Evolutionary conservation across 2,113 vertebrate species (phyloP).

Genomic region (Cynocephalus volans): DNA sequence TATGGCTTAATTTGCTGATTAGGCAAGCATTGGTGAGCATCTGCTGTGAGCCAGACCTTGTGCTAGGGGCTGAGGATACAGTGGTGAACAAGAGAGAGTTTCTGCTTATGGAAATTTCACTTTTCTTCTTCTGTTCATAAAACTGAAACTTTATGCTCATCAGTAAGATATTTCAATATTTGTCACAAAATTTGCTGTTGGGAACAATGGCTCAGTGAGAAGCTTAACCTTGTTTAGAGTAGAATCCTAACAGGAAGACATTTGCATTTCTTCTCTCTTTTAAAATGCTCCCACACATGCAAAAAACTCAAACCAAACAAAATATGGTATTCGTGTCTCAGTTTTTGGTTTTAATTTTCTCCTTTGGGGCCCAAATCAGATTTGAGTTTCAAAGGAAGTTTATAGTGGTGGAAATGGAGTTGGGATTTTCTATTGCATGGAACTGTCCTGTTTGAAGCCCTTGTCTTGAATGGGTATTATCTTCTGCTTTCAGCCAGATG

Average conservation of each 20-base stretch:
- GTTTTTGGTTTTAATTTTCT: slow-evolving; percentile 74
- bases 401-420: neutral
- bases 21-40: neutral
- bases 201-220: neutral
- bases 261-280: slow-evolving; percentile 8
- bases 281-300: neutral
- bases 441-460: neutral
- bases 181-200: neutral
- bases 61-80: neutral
- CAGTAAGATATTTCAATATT: neutral
- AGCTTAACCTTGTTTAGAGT: neutral
- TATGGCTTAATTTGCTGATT: neutral
- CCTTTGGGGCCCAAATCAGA: slow-evolving; percentile 31
- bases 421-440: neutral
- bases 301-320: neutral
- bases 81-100: neutral
- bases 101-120: neutral
- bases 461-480: neutral
- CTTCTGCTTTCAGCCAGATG: slow-evolving; percentile 1
- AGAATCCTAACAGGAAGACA: neutral
- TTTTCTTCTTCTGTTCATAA: neutral
- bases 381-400: slow-evolving; percentile 7
- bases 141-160: neutral
- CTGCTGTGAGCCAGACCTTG: neutral
- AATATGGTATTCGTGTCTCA: accelerated